These are phyloP conservation scores for Eolophus roseicapilla DNA, from an alignment of 2,113 vertebrate species.

Conservation along the genomic window DNA sequence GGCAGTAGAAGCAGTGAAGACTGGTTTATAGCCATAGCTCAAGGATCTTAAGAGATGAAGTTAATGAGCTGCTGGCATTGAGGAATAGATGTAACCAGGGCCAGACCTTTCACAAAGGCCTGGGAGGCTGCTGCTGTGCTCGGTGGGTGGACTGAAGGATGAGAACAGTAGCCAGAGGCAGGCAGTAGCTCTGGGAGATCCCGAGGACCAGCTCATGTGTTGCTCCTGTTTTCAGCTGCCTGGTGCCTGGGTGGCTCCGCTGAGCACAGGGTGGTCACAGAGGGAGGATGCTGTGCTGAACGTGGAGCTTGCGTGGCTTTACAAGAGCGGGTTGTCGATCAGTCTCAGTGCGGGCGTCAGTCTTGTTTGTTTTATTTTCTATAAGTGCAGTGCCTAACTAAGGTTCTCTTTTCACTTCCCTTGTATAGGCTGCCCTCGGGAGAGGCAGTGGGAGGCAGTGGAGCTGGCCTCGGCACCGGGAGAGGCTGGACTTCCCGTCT, in stretches of 20 bases:
- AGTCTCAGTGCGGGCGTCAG: rapidly evolving
- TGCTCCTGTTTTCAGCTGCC: background rate
- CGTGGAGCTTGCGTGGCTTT: rapidly evolving
- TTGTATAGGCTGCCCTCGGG: constrained; percentile 84
- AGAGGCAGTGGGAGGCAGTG: constrained; percentile 87
- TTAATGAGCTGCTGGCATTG: background rate
- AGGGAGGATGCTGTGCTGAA: background rate
- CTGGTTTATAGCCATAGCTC: background rate
- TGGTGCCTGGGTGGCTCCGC: rapidly evolving
- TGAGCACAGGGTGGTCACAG: rapidly evolving
- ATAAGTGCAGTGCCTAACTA: background rate
- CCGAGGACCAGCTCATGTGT: rapidly evolving
- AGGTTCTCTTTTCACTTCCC: background rate
- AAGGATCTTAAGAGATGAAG: background rate
- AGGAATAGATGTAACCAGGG: background rate
- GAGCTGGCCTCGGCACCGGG: constrained; percentile 84
- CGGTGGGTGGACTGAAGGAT: rapidly evolving
- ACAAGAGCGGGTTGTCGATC: rapidly evolving
- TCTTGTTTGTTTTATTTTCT: rapidly evolving
- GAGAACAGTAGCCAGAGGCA: background rate
- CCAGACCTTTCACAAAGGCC: background rate
- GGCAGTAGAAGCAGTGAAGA: background rate
- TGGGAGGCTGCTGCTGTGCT: background rate
- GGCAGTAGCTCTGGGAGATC: background rate
- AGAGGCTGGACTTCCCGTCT: constrained; percentile 90